Base-by-base conservation (phyloP, 1,140 invertebrate genomes). In the Brachionus sp. region DNA sequence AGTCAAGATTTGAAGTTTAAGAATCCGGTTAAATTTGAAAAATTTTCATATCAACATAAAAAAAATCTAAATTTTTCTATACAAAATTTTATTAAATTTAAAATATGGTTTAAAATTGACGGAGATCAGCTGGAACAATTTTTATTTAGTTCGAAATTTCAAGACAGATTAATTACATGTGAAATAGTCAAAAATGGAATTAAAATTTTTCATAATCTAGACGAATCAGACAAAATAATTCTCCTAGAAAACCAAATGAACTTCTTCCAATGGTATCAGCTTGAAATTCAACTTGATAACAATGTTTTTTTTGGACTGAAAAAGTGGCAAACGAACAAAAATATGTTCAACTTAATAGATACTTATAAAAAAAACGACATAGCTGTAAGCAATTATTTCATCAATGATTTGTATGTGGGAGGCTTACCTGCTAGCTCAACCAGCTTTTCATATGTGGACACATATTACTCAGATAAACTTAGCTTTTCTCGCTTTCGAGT, bases 61-160 rank as follows among this genome's bases (percentile, higher is more conserved):
- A 35, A 73, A 42, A 73, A 73, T 73, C 12, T 66, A 66, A 66
- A 66, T 73, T 42, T 73, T 19, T 73, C 68, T 3, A 23, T 16
- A 39, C 68, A 73, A 44, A 73, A 39, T 44, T 73, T 73, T n/a
- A n/a, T n/a, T 29, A 66, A 33, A 10, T 73, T 73, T 16, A 73
- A 44, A 39, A 19, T 50, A 29, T 44, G 44, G 19, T 46, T 46
- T 44, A 75, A 44, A 75, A 25, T 75, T 13, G 10, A 16, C 16
- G 16, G 16, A 3, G 66, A 70, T 19, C 0, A 7, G 3, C 44
- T 23, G 23, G 33, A 75, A 10, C 70, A 75, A 29, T 75, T 75
- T 29, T 44, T 75, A 25, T 75, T 75, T 44, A 13, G 42, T 5
- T 46, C 70, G 44, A n/a, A 46, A 16, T 25, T 75, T 29, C 7